Conservation (phyloP, 2,888 invertebrate species). For the Vanessa cardui region DNA sequence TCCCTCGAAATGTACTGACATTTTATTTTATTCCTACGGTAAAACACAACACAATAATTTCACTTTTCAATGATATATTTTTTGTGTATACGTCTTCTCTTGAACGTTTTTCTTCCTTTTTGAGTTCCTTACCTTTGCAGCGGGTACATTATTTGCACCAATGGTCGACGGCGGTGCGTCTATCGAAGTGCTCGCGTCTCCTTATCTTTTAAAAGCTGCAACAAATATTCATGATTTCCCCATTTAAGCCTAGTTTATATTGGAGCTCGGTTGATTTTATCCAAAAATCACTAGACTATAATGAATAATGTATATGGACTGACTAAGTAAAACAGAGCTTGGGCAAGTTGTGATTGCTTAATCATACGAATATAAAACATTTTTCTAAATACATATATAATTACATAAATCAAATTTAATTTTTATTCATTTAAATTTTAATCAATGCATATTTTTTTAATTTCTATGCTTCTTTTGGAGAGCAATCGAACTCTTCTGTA, state of each 20-base stretch:
- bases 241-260: conserved; percentile 67
- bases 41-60: background rate
- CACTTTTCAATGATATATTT: background rate
- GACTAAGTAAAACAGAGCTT: conserved; percentile 4
- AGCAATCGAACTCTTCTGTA: too few species aligned
- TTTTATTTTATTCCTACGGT: background rate
- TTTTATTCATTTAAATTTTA: too few species aligned
- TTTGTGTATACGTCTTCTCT: conserved; percentile 13
- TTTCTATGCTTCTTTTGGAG: too few species aligned
- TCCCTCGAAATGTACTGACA: background rate
- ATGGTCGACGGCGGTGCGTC: conserved; percentile 59
- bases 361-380: background rate
- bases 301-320: conserved; percentile 7
- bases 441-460: too few species aligned
- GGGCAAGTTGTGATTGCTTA: background rate
- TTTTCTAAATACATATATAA: background rate
- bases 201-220: conserved; percentile 79
- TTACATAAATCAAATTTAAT: too few species aligned
- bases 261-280: conserved; percentile 44
- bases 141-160: conserved; percentile 60
- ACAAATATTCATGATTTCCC: conserved; percentile 82
- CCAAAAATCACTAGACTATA: conserved; percentile 56
- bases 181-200: conserved; percentile 65
- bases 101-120: conserved; percentile 38
- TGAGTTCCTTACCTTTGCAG: conserved; percentile 68